Conservation (phyloP, 2,797 vertebrate genomes). For the Psittacula derbiana region DNA sequence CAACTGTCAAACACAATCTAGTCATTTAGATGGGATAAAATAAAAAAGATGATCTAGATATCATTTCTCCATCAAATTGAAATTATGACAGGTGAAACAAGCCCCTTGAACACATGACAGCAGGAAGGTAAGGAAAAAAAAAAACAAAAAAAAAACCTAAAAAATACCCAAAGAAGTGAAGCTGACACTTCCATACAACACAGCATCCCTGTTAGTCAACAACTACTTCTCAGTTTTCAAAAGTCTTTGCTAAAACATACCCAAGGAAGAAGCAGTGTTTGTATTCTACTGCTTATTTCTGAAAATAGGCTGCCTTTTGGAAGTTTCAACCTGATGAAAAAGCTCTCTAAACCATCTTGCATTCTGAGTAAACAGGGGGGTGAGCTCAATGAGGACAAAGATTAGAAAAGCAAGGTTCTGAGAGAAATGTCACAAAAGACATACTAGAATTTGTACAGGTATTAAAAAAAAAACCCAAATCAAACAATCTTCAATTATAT, state of each 20-base stretch:
- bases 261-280: background rate
- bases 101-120: background rate
- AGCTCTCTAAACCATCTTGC: background rate
- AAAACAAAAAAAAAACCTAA: background rate
- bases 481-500: slow-evolving; percentile 38
- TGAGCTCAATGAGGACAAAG: background rate
- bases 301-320: background rate
- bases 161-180: background rate
- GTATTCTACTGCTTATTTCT: background rate
- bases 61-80: background rate
- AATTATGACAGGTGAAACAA: background rate
- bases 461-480: background rate
- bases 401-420: slow-evolving; percentile 15
- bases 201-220: background rate
- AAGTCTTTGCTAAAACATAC: background rate
- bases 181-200: background rate
- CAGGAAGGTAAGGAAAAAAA: background rate
- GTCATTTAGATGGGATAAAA: background rate
- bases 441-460: background rate
- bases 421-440: background rate
- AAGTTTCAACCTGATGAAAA: background rate
- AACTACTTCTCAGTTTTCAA: background rate
- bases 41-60: background rate
- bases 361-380: background rate
- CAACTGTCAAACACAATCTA: background rate